Evolutionary conservation across 2,888 invertebrate genomes (phyloP).

Genomic region (Drymonia ruficornis): DNA sequence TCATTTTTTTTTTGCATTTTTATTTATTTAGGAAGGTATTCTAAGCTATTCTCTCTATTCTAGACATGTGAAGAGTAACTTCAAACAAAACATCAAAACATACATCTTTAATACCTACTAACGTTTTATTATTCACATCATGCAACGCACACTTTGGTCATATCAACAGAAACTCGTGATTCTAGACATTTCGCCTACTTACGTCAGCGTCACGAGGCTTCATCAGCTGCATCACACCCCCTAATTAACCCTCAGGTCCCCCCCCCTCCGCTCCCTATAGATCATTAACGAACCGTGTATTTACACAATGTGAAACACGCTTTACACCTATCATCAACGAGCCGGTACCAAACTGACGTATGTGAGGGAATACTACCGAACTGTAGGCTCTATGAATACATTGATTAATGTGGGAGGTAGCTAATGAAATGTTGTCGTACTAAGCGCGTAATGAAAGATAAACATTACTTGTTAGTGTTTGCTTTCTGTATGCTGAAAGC

Average conservation of each 20-base stretch:
- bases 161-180: not conserved
- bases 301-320: constrained; percentile 31
- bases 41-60: too few relatives aligned
- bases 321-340: constrained; percentile 23
- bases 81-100: too few relatives aligned
- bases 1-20: too few relatives aligned
- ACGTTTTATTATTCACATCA: not conserved
- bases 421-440: constrained; percentile 1
- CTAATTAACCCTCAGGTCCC: constrained; percentile 27
- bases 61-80: too few relatives aligned
- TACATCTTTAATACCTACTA: too few relatives aligned
- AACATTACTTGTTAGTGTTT: not conserved
- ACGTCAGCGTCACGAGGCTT: constrained; percentile 18
- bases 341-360: constrained; percentile 10
- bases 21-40: too few relatives aligned
- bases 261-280: constrained; percentile 20
- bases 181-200: constrained; percentile 29
- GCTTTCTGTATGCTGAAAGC: not conserved
- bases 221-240: constrained; percentile 34
- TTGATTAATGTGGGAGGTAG: constrained; percentile 3
- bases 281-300: constrained; percentile 44
- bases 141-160: not conserved
- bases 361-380: constrained; percentile 1
- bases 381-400: constrained; percentile 6
- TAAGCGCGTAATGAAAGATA: not conserved